A percentile compares a stretch with the other conserved stretches of the same genome.
These are phyloP conservation scores for Mesorhabditis spiculigera DNA, from an alignment of 2,888 invertebrate species.

Conservation along the genomic window DNA sequence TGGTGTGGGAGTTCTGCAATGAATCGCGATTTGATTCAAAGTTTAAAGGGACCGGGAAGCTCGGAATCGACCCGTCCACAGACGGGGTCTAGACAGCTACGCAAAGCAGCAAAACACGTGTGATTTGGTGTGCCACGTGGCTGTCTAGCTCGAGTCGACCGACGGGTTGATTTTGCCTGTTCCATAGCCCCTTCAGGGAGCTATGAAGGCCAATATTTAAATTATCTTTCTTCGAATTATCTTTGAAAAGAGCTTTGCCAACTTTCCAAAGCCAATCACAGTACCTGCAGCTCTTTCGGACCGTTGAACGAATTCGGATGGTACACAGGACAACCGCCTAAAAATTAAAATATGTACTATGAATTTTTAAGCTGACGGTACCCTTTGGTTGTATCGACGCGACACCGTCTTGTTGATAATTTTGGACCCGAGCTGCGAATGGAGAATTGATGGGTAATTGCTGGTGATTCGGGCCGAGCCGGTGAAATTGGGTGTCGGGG, in stretches of 20 bases:
- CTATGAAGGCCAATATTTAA: too few species aligned
- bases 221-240: too few species aligned
- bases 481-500: conserved; percentile 83
- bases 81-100: too few species aligned
- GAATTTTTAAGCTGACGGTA: background rate
- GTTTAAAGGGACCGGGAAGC: too few species aligned
- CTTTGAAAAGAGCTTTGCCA: background rate
- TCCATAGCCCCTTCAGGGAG: too few species aligned
- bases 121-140: too few species aligned
- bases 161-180: too few species aligned
- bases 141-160: too few species aligned
- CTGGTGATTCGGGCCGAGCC: conserved; percentile 82
- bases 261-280: background rate
- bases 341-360: background rate
- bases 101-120: too few species aligned
- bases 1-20: background rate
- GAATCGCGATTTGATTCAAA: background rate
- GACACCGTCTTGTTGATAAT: conserved; percentile 32
- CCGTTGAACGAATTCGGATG: conserved; percentile 93
- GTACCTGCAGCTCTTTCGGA: conserved; percentile 66
- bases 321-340: conserved; percentile 80
- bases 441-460: conserved; percentile 66
- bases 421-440: conserved; percentile 14
- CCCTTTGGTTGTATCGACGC: background rate
- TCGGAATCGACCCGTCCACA: too few species aligned